Conservation (phyloP, 2,888 invertebrate genomes). For the Volucella bombylans region DNA sequence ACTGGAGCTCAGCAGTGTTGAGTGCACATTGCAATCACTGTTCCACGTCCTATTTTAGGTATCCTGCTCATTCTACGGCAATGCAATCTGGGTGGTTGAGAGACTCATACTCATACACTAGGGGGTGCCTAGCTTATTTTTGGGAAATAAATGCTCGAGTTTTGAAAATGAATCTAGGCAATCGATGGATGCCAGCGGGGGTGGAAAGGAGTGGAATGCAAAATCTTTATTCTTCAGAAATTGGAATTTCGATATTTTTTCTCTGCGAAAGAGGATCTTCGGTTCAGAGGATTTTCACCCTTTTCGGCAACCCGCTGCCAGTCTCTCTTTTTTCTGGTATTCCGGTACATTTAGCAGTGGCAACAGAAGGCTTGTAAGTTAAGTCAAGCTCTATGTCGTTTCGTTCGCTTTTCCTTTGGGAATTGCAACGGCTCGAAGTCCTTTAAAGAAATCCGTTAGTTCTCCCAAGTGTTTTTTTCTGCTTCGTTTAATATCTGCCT, state of each 20-base stretch:
- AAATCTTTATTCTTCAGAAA: constrained; percentile 39
- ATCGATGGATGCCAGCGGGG: background rate
- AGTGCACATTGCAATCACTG: constrained; percentile 69
- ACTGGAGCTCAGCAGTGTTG: constrained; percentile 40
- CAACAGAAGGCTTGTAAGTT: constrained; percentile 32
- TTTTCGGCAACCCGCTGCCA: background rate
- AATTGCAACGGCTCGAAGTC: constrained; percentile 37
- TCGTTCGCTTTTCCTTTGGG: constrained; percentile 44
- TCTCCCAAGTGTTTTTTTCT: constrained; percentile 36
- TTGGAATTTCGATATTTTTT: constrained; percentile 46
- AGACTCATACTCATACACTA: background rate
- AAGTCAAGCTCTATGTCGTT: constrained; percentile 47
- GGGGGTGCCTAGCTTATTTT: constrained; percentile 17
- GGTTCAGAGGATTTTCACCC: constrained; percentile 16
- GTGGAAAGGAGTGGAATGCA: constrained; percentile 19
- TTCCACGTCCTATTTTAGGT: constrained; percentile 70
- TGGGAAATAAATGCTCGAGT: constrained; percentile 40
- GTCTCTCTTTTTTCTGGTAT: constrained; percentile 1
- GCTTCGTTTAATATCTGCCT: constrained; percentile 51
- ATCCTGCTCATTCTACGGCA: constrained; percentile 29
- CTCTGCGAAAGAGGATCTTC: constrained; percentile 35
- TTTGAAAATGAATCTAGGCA: constrained; percentile 41
- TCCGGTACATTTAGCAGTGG: constrained; percentile 12
- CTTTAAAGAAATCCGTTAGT: constrained; percentile 49
- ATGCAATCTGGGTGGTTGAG: constrained; percentile 36